A percentile compares a stretch with the other conserved stretches of the same genome.
These are phyloP conservation scores for Motacilla tschutschensis DNA, from an alignment of 2,113 vertebrate genomes.

Conservation along the genomic window DNA sequence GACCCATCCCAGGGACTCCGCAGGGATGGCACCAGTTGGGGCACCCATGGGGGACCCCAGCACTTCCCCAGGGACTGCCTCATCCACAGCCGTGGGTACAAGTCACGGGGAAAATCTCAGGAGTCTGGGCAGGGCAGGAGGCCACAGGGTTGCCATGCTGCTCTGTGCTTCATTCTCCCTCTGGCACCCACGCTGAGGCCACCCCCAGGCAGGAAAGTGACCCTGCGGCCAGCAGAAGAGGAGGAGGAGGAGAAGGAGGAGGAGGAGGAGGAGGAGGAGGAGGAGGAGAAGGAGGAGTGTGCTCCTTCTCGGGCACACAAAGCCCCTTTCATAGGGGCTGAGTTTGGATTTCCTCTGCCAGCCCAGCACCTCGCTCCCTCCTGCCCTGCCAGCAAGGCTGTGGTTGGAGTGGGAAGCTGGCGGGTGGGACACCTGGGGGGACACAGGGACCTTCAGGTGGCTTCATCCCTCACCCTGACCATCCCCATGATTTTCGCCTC, in stretches of 20 bases:
- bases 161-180: neutral
- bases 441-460: neutral
- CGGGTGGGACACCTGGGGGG: neutral
- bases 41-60: neutral
- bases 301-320: conserved; percentile 42
- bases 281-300: neutral
- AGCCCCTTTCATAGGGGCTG: conserved; percentile 58
- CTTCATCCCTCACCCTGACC: neutral
- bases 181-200: fast-evolving
- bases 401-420: neutral
- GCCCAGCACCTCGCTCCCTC: conserved; percentile 45
- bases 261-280: neutral
- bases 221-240: neutral
- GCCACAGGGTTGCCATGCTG: neutral
- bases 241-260: neutral
- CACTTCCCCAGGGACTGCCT: neutral
- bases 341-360: conserved; percentile 49
- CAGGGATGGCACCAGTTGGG: neutral
- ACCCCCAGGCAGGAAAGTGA: neutral
- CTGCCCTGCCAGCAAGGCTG: conserved; percentile 34
- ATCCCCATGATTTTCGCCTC: neutral
- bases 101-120: neutral
- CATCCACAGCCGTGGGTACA: neutral
- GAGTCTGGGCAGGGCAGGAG: neutral
- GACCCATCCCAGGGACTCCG: neutral